phyloP scores from a whole-genome alignment of 2,888 invertebrate genomes.

The Dynastes tityus region DNA sequence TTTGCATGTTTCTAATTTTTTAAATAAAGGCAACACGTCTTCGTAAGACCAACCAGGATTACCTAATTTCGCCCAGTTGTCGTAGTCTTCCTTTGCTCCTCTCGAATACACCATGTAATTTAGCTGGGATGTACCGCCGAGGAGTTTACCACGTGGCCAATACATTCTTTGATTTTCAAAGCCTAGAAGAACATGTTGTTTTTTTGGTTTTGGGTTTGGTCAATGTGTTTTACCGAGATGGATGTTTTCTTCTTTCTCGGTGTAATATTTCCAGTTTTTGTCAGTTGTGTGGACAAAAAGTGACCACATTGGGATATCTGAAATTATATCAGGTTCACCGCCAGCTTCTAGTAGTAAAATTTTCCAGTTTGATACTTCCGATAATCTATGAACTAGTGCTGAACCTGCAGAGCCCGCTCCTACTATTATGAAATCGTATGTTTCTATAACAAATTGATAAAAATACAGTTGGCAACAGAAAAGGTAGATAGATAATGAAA shows the following conservation, averaged over 20 bases:
- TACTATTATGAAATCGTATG: conserved; percentile 54
- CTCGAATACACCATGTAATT: conserved; percentile 51
- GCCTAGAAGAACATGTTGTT: conserved; percentile 53
- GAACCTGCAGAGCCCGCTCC: conserved; percentile 44
- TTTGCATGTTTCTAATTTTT: conserved; percentile 49
- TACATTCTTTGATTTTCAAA: conserved; percentile 65
- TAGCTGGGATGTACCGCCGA: conserved; percentile 51
- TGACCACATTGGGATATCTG: conserved; percentile 73
- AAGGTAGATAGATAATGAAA: not conserved
- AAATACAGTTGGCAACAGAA: not conserved
- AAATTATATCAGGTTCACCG: conserved; percentile 70
- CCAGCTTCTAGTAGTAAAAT: conserved; percentile 80
- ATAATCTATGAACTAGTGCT: conserved; percentile 34
- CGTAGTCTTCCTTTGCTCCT: conserved; percentile 53
- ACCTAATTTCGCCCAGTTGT: conserved; percentile 54
- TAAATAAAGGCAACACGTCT: conserved; percentile 52
- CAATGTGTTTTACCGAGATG: conserved; percentile 61
- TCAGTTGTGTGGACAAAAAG: conserved; percentile 69
- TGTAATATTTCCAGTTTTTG: conserved; percentile 61
- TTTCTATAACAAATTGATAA: conserved; percentile 53
- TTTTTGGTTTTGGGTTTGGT: no score
- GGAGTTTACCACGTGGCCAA: conserved; percentile 51
- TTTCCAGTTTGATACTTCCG: conserved; percentile 68
- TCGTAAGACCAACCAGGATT: conserved; percentile 55
- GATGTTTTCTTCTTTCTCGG: conserved; percentile 69